Evolutionary conservation across 2,113 vertebrate species (phyloP).

Genomic region (Trogon melanurus): DNA sequence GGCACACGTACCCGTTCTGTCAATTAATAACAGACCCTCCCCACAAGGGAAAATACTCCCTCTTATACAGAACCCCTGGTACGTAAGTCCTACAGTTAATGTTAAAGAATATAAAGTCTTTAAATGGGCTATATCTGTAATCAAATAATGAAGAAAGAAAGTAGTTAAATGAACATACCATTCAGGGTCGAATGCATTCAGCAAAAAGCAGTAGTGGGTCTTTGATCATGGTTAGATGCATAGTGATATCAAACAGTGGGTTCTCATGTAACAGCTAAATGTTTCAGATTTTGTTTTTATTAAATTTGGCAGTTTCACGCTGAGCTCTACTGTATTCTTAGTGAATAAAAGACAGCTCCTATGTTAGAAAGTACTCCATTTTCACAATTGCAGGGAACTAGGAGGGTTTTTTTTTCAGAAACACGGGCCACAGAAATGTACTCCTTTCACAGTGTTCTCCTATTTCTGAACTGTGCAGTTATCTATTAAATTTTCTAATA

Average conservation of each 20-base stretch:
- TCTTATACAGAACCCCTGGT: conserved; percentile 65
- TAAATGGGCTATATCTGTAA: conserved; percentile 76
- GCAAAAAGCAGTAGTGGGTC: conserved; percentile 78
- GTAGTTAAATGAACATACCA: conserved; percentile 74
- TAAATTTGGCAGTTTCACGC: conserved; percentile 84
- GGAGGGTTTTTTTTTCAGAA: conserved; percentile 70
- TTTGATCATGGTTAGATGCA: conserved; percentile 83
- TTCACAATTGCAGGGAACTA: conserved; percentile 73
- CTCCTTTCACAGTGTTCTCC: conserved; percentile 80
- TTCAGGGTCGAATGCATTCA: conserved; percentile 76
- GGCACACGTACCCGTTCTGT: neutral
- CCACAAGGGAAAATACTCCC: conserved; percentile 34
- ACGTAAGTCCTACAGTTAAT: conserved; percentile 74
- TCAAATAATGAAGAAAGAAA: conserved; percentile 78
- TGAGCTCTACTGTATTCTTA: conserved; percentile 80
- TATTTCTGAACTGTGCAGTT: conserved; percentile 84
- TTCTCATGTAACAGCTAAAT: conserved; percentile 82
- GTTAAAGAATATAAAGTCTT: conserved; percentile 68
- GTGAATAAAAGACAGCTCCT: conserved; percentile 78
- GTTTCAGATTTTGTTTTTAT: conserved; percentile 84
- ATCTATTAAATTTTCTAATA: conserved; percentile 87
- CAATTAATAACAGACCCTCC: conserved; percentile 59
- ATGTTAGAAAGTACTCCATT: conserved; percentile 72
- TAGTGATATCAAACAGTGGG: conserved; percentile 80
- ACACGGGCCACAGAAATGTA: conserved; percentile 76